Base-by-base conservation (phyloP, 1,140 invertebrate genomes). In the Trichonephila inaurata region DNA sequence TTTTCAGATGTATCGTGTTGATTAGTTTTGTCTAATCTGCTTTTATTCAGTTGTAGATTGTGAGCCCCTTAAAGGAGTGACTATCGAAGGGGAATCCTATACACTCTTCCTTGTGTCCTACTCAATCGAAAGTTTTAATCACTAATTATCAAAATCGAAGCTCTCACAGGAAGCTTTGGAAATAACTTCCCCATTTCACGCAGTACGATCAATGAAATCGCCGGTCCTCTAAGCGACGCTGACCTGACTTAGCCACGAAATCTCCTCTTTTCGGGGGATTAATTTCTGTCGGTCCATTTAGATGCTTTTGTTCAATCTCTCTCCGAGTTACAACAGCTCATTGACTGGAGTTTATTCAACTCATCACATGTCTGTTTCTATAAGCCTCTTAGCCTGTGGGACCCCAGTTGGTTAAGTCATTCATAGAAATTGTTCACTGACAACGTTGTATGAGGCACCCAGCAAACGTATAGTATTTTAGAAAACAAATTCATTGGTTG, bases 181-280 rank as follows among this genome's bases (percentile, higher is more conserved):
- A 69, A 40, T 64, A 69, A 64, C 64, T 44, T 44, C 8, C 60
- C 87, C 7, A 64, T 87, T 85, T 87, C 60, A 87, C 85, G 85
- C 60, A 61, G 58, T 87, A 87, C 85, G 85, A 87, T 87, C 85
- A 87, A 87, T 87, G 58, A 61, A 87, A 87, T 87, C 58, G 28
- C 28, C 60, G 85, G 58, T 19, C 60, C 33, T 72, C 62, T 28
- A 89, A 89, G 64, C 87, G 21, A 19, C 64, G 12, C 60, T 87
- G 85, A 24, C 87, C 87, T 51, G 82, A 69, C 64, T 28, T 69
- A 69, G 62, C 58, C 66, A 61, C 51, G 19, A 28, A 24, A 89
- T 51, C 86, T 77, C 64, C 89, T 91, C 89, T 91, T 91, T 91
- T 82, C 88, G 40, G 89, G 44, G 89, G 89, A 91, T 91, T 91